phyloP scores from a whole-genome alignment of 2,797 vertebrate species.

The Platalea minor region DNA sequence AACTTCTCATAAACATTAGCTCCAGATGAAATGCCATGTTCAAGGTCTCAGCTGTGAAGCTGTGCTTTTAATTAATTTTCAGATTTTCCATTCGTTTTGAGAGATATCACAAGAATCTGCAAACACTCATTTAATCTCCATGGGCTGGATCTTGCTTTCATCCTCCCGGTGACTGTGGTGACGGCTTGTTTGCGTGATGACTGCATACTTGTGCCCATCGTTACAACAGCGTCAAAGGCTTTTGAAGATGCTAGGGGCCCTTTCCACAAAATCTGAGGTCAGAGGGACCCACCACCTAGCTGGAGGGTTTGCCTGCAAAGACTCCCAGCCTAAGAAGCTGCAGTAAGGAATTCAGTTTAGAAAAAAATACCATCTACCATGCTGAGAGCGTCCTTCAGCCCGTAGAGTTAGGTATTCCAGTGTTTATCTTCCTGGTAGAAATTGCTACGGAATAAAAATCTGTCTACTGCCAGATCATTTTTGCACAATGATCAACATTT shows the following conservation, averaged over 20 bases:
- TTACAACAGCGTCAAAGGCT: background rate
- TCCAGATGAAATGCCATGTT: background rate
- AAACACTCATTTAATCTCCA: constrained; percentile 1
- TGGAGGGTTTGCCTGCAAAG: background rate
- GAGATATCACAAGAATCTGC: background rate
- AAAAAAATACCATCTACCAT: background rate
- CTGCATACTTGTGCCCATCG: background rate
- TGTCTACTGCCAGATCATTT: background rate
- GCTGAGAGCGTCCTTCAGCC: background rate
- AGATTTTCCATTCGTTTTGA: background rate
- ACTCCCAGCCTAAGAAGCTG: background rate
- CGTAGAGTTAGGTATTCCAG: background rate
- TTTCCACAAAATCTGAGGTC: background rate
- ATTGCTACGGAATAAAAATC: background rate
- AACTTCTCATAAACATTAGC: constrained; percentile 31
- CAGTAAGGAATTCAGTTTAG: background rate
- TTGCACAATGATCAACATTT: background rate
- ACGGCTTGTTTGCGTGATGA: background rate
- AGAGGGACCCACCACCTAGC: rapidly evolving
- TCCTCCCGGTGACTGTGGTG: background rate
- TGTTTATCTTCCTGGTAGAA: background rate
- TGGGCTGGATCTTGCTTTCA: background rate
- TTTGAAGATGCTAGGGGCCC: background rate
- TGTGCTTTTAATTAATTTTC: constrained; percentile 54
- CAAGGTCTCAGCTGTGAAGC: constrained; percentile 43